These are phyloP conservation scores for Volucella inanis DNA, from an alignment of 2,888 invertebrate genomes.

Conservation along the genomic window DNA sequence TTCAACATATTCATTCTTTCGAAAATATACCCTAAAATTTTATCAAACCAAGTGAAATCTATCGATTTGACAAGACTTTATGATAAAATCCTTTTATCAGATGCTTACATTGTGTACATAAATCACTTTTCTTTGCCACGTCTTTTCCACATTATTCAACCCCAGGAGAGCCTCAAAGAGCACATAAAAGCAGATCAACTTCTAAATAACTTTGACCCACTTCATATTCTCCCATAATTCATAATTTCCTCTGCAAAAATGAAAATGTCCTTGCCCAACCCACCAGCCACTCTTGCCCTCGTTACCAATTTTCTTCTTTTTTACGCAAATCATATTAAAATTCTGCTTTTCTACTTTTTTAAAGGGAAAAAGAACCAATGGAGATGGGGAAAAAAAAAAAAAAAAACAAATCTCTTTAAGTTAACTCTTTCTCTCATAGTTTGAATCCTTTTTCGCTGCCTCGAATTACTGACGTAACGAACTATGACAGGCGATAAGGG, in stretches of 20 bases:
- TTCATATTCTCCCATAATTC: constrained; percentile 32
- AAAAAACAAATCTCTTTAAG: constrained; percentile 22
- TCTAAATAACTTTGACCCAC: constrained; percentile 51
- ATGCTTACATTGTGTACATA: constrained; percentile 8
- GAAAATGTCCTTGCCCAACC: constrained; percentile 37
- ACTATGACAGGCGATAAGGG: constrained; percentile 38
- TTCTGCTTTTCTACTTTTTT: constrained; percentile 14
- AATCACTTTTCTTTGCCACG: constrained; percentile 11
- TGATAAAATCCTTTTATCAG: background rate
- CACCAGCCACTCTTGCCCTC: background rate
- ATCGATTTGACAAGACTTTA: constrained; percentile 14
- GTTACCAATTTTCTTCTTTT: constrained; percentile 1
- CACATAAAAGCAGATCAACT: constrained; percentile 37
- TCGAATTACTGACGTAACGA: constrained; percentile 38
- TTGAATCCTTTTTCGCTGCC: constrained; percentile 23
- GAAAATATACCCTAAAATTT: background rate
- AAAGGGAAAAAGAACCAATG: background rate
- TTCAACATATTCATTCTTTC: too few species aligned
- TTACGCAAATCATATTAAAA: constrained; percentile 40
- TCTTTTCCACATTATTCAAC: constrained; percentile 14
- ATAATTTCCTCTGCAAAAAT: constrained; percentile 21
- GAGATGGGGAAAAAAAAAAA: background rate
- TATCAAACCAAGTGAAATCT: background rate
- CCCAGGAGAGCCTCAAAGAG: background rate
- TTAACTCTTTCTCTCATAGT: constrained; percentile 6